Percentiles rank a stretch among this genome's conserved stretches.
Evolutionary conservation across 2,888 invertebrate genomes (phyloP).

Genomic region (Charanyca ferruginea): DNA sequence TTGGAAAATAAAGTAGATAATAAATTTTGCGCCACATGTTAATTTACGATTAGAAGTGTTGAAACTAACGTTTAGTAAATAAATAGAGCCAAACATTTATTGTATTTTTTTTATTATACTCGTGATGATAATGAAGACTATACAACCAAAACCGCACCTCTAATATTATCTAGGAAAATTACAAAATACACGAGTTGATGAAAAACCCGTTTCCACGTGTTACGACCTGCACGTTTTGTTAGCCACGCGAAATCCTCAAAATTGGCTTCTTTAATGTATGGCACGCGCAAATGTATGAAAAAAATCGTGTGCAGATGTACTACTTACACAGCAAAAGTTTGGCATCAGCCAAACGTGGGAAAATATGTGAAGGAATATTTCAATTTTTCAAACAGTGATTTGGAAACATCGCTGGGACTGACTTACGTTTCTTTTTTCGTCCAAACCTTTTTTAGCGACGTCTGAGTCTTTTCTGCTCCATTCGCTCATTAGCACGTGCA

Average conservation of each 20-base stretch:
- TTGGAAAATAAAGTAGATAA: background rate
- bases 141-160: conserved; percentile 4
- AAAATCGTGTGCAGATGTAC: conserved; percentile 65
- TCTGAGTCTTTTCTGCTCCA: conserved; percentile 7
- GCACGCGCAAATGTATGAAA: conserved; percentile 71
- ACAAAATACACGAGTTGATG: conserved; percentile 49
- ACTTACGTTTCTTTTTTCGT: conserved; percentile 16
- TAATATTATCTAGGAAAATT: conserved; percentile 33
- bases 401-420: conserved; percentile 18
- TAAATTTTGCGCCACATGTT: background rate
- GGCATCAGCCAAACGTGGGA: conserved; percentile 45
- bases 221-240: conserved; percentile 64
- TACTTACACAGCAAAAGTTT: conserved; percentile 65
- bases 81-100: background rate
- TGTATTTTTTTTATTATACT: too few relatives aligned
- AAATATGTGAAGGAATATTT: conserved; percentile 46
- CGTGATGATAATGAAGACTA: background rate
- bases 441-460: conserved; percentile 7
- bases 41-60: background rate
- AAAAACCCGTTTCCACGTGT: conserved; percentile 54
- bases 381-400: conserved; percentile 42
- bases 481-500: conserved; percentile 10
- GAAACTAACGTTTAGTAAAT: background rate
- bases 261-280: conserved; percentile 76
- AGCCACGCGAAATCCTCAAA: conserved; percentile 66